Percentiles rank a stretch among this genome's conserved stretches.
Conservation (phyloP, 2,113 vertebrate species). For the Gorsachius goisagi region DNA sequence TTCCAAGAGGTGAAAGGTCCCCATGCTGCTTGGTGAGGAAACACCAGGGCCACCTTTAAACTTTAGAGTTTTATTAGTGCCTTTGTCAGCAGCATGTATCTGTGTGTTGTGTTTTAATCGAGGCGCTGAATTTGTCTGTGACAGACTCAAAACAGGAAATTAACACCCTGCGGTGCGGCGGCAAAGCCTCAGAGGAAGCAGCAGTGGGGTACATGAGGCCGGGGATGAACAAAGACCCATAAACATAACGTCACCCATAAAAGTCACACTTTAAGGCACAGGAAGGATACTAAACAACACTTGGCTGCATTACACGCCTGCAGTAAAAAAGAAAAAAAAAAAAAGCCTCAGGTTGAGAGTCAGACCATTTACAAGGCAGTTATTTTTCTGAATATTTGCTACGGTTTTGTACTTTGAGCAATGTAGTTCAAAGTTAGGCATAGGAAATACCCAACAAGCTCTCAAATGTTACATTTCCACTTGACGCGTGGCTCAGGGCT, state of each 20-base stretch:
- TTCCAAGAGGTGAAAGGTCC: slow-evolving; percentile 55
- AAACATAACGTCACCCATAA: slow-evolving; percentile 65
- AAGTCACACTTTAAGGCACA: slow-evolving; percentile 68
- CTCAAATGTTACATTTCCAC: neutral
- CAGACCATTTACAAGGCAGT: neutral
- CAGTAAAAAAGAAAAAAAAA: neutral
- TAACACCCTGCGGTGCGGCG: slow-evolving; percentile 63
- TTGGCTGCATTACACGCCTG: neutral
- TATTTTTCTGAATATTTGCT: neutral
- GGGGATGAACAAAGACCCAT: slow-evolving; percentile 61
- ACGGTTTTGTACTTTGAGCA: neutral
- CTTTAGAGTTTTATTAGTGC: slow-evolving; percentile 60
- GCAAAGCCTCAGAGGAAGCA: slow-evolving; percentile 67
- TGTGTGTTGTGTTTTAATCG: slow-evolving; percentile 34
- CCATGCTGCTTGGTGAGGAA: slow-evolving; percentile 3
- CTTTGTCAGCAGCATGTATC: slow-evolving; percentile 58
- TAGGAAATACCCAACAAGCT: neutral
- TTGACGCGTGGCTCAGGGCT: neutral
- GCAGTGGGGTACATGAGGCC: slow-evolving; percentile 37
- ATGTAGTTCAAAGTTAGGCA: neutral
- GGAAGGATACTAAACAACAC: slow-evolving; percentile 61
- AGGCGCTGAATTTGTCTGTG: slow-evolving; percentile 57
- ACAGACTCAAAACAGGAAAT: slow-evolving; percentile 74
- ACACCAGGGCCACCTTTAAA: slow-evolving; percentile 66
- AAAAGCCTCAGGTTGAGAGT: neutral